Evolutionary conservation across 2,797 vertebrate genomes (phyloP), one percentile per base, ranked within the genome.

Genomic region (Micromesistius poutassou): DNA sequence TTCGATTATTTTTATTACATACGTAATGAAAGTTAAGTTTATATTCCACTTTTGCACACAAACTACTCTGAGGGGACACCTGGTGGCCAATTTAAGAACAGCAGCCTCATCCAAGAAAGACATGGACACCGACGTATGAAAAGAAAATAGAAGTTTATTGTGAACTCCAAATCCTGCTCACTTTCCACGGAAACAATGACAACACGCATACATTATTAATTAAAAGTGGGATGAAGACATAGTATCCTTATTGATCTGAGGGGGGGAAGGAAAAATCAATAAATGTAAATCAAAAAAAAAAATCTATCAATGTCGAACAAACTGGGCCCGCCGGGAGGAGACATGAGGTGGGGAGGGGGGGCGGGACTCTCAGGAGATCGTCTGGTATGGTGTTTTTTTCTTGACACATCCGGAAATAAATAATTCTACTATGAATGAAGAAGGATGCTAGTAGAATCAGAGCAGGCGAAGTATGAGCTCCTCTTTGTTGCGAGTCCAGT

Each of bases 81-180:
- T 0, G 62, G 87, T 85, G 89, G 83, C 30, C 25, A 46, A 16
- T 14, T 1, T 50, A 0, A 3, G 46, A 76, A 79, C 10, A 62
- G 80, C 77, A 46, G 13, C 28, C 10, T 7, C 16, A 55, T 22
- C 46, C 22, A 62, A 62, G n/a, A n/a, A 62, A 25, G 8, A 62
- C 2, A 55, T 19, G 19, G 1, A 19, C 16, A 81, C 80, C 73
- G 38, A 5, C 73, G 77, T 90, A 88, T 83, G 87, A 93, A 91
- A 94, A 93, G 89, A 93, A 94, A 94, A 93, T 91, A 91, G 88
- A 93, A 87, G 86, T 94, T 95, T 94, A 95, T 94, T 95, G 90
- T 93, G 92, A 91, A 90, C 90, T 93, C 89, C 89, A 88, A 94
- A 91, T 90, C 89, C 91, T 89, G 89, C 92, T 89, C 90, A 89